Percentiles rank a stretch among this genome's conserved stretches.
Evolutionary conservation across 2,888 invertebrate genomes (phyloP).

Genomic region (Cheilosia soror): DNA sequence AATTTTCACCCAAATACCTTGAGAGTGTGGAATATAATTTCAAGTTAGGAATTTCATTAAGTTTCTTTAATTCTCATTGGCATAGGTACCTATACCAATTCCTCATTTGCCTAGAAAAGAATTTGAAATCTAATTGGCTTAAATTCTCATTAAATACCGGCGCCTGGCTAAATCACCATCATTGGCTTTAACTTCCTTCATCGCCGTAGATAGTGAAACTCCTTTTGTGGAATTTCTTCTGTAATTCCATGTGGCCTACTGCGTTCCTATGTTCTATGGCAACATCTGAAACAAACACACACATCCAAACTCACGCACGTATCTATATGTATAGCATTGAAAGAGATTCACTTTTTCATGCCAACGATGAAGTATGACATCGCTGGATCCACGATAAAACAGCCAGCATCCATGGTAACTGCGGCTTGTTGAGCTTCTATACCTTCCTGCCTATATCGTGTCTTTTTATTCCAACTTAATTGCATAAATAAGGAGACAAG

Average conservation of each 20-base stretch:
- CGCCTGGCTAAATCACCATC: conserved; percentile 39
- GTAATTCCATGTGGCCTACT: conserved; percentile 30
- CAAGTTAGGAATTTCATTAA: conserved; percentile 3
- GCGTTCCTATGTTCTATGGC: conserved; percentile 18
- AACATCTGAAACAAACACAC: conserved; percentile 20
- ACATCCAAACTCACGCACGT: conserved; percentile 25
- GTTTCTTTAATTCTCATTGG: conserved; percentile 2
- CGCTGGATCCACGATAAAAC: conserved; percentile 54
- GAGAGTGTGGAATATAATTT: neutral
- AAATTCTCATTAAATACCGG: conserved; percentile 66
- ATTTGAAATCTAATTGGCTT: conserved; percentile 61
- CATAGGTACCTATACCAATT: conserved; percentile 15
- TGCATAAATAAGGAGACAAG: conserved; percentile 78
- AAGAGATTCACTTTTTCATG: conserved; percentile 62
- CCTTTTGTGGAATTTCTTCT: conserved; percentile 63
- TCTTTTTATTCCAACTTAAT: conserved; percentile 75
- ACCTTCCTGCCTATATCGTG: conserved; percentile 8
- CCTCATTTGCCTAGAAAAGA: conserved; percentile 12
- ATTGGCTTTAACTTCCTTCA: conserved; percentile 15
- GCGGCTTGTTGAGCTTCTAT: conserved; percentile 66
- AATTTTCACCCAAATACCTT: neutral
- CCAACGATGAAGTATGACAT: conserved; percentile 63
- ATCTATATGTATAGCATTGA: conserved; percentile 27
- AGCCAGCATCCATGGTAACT: conserved; percentile 67
- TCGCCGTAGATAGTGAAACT: conserved; percentile 66